Conservation (phyloP, 2,797 vertebrate species). For the Echiichthys vipera region DNA sequence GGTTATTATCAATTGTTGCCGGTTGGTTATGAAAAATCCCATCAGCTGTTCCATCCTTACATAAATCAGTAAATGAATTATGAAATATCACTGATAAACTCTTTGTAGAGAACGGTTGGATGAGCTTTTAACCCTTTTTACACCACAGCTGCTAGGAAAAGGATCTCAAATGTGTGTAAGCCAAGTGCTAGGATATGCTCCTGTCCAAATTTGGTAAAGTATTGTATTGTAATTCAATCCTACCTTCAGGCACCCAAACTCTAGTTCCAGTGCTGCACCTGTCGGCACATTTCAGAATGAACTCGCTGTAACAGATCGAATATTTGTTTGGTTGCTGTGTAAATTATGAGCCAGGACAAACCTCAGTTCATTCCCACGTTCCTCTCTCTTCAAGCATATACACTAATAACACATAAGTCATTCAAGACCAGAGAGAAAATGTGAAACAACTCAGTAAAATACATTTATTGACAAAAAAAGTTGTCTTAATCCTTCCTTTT, state of each 20-base stretch:
- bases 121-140: background rate
- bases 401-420: conserved; percentile 9
- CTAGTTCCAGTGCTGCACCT: background rate
- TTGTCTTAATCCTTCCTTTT: conserved; percentile 76
- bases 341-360: background rate
- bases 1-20: too few relatives aligned
- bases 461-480: conserved; percentile 85
- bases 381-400: background rate
- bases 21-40: too few relatives aligned
- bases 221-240: too few relatives aligned
- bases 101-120: too few relatives aligned
- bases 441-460: conserved; percentile 81
- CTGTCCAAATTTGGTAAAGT: too few relatives aligned
- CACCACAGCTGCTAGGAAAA: background rate
- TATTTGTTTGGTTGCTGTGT: background rate
- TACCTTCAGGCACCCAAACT: background rate
- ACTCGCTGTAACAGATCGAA: too few relatives aligned
- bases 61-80: too few relatives aligned
- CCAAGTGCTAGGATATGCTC: too few relatives aligned
- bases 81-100: too few relatives aligned
- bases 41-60: too few relatives aligned
- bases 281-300: background rate
- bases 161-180: background rate
- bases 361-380: background rate
- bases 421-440: conserved; percentile 56